Evolutionary conservation across 2,888 invertebrate species (phyloP).

Genomic region (Cerastoderma edule): DNA sequence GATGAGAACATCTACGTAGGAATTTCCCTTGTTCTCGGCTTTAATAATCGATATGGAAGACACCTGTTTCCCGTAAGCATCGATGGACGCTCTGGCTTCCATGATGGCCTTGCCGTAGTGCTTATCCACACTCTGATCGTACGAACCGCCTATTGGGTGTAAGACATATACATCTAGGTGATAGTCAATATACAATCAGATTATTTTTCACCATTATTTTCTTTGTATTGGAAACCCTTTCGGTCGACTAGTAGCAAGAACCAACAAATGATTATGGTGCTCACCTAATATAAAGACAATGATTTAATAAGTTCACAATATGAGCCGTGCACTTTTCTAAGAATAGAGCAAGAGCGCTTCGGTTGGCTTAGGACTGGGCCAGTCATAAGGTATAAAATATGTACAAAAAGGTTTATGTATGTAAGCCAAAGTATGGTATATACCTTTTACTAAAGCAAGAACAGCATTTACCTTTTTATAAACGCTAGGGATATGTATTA

Average conservation of each 20-base stretch:
- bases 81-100: slow-evolving; percentile 24
- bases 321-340: too few species aligned
- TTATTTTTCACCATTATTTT: neutral
- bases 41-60: slow-evolving; percentile 13
- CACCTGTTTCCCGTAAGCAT: slow-evolving; percentile 21
- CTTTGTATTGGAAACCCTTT: neutral
- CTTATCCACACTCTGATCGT: slow-evolving; percentile 15
- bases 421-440: too few species aligned
- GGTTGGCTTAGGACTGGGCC: too few species aligned
- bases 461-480: too few species aligned
- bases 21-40: neutral
- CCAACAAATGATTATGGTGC: neutral
- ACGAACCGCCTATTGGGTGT: neutral
- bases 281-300: neutral
- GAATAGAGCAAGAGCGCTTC: too few species aligned
- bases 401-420: neutral
- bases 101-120: slow-evolving; percentile 6
- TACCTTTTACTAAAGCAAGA: too few species aligned
- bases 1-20: slow-evolving; percentile 18
- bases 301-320: neutral
- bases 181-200: neutral
- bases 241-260: neutral
- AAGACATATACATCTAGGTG: neutral
- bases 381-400: neutral
- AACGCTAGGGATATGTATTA: neutral